Evolutionary conservation across 92 coral and sea anemone genomes (phyloP), one percentile per base, ranked within the genome.

Genomic region (Metridium senile): DNA sequence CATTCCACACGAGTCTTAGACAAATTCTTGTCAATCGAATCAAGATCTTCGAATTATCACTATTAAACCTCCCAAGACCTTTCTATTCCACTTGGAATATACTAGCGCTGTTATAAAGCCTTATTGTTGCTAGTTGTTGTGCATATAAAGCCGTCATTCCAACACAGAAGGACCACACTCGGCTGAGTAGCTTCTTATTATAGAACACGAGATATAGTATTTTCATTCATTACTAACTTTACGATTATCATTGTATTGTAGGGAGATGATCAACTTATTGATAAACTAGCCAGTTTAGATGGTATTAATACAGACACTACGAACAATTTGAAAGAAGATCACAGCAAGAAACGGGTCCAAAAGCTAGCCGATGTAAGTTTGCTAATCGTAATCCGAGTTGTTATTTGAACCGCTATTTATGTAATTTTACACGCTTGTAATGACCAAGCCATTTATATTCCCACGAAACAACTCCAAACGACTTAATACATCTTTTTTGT

Each of bases 241-340:
- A 3, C 61, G 13, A 16, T 16, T 54, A 22, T 52, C 56, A 74
- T 74, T 23, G 32, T 58, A 88, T 78, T 54, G 23, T 33, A 96
- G 99, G 99, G 97, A 9, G 99, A 96, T 68, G 96, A 96, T 26
- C 96, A 96, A 43, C 81, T 93, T 11, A 80, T 96, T 31, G 93
- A 92, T 74, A 87, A 97, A 34, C 92, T 96, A 54, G 88, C 97
- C 30, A 97, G 97, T 17, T 78, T 96, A 58, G 99, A 96, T 85
- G 99, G 99, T 23, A 92, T 96, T 62, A 92, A 87, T 73, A 78
- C 92, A 4, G 97, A 96, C 23, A 79, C 96, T 19, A 90, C 82
- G 33, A 78, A 75, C 34, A 81, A 81, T 54, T 70, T 92, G 23
- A 93, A 93, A 53, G 94, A 81, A 54, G 97, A 93, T n/a, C 87